Base-by-base conservation (phyloP, 1,140 invertebrate genomes). In the Bombus consobrinus region DNA sequence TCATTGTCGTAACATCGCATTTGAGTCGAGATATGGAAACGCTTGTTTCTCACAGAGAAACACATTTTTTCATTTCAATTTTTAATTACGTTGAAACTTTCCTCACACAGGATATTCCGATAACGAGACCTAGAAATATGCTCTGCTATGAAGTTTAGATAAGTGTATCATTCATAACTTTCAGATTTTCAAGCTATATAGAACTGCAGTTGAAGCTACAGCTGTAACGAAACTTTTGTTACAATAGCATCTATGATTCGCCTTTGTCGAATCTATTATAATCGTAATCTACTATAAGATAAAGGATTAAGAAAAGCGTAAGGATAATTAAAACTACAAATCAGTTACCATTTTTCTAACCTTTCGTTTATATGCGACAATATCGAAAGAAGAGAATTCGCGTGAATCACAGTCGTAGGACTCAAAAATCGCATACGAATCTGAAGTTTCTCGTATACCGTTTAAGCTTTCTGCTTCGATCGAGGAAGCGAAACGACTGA, bases 391-490 rank as follows among this genome's bases (percentile, higher is more conserved):
- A 9, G 37, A 39, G 37, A 25, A 39, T 32, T 15, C 32, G 13
- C n/a, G n/a, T 66, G 18, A 15, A 43, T 64, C 8, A 34, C 32
- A 39, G 6, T 25, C 53, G 57, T 28, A n/a, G 10, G 12, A 62
- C 59, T 62, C 28, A 62, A 62, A 62, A 62, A 62, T 62, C 10
- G 59, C 59, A 28, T 62, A n/a, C 3, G 59, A 62, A 62, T n/a
- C 59, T 62, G 28, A 28, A n/a, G 12, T 62, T 62, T n/a, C 59
- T 37, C 28, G 13, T 18, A 8, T 8, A 28, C 34, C 74, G 53
- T 41, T 43, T 78, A 78, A 78, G 43, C 62, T 78, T 78, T 28
- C 41, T 25, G 22, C 32, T 15, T 34, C 13, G 75, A 77, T 41
- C 75, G 8, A n/a, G 28, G 15, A 39, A 62, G 28, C 37, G 37